Evolutionary conservation across 2,888 invertebrate species (phyloP).

Genomic region (Horisme vitalbata): DNA sequence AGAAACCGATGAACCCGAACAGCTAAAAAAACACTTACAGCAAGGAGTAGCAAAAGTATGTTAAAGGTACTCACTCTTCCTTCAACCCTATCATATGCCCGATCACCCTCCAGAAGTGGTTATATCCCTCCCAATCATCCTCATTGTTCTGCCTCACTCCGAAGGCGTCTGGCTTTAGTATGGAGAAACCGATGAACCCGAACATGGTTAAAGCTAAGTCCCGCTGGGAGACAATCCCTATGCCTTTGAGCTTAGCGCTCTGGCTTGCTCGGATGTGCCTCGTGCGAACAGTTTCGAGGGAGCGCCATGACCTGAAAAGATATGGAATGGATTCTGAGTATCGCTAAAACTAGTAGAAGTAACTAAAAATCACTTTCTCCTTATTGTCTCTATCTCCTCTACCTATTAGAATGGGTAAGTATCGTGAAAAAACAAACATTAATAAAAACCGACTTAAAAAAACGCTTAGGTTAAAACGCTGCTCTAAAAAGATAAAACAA

Average conservation of each 20-base stretch:
- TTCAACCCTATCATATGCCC: conserved; percentile 92
- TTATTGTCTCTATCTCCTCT: no score
- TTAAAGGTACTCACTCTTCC: conserved; percentile 83
- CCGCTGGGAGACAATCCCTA: conserved; percentile 87
- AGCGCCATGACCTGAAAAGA: conserved; percentile 84
- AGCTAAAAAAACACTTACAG: no score
- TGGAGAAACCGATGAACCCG: conserved; percentile 91
- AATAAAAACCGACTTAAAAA: no score
- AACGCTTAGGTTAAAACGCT: no score
- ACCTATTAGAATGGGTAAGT: no score
- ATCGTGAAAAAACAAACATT: no score
- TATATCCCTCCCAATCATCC: conserved; percentile 88
- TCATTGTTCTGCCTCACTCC: conserved; percentile 84
- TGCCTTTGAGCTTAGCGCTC: conserved; percentile 52
- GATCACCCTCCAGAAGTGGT: conserved; percentile 93
- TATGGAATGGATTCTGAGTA: no score
- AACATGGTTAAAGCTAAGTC: conserved; percentile 94
- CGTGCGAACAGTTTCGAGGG: conserved; percentile 85
- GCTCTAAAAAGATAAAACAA: no score
- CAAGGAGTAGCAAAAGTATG: no score
- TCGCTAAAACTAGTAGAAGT: no score
- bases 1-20: conserved; percentile 92
- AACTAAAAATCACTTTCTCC: no score
- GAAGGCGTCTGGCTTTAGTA: conserved; percentile 85
- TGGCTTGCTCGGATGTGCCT: conserved; percentile 84